Conservation (phyloP, 2,113 vertebrate genomes). For the Cariama cristata region DNA sequence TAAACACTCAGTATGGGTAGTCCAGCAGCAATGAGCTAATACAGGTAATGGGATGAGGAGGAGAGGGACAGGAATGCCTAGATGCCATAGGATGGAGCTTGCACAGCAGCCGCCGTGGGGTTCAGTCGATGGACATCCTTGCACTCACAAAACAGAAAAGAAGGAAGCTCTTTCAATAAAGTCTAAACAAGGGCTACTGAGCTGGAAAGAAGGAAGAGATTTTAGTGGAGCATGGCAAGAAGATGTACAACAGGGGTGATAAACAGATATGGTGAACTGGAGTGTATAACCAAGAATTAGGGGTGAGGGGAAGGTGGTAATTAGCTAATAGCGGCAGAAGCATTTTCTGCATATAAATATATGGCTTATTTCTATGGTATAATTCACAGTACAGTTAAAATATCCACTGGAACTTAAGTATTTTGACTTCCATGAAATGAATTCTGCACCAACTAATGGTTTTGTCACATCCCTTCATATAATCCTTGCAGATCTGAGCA, state of each 20-base stretch:
- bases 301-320: neutral
- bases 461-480: neutral
- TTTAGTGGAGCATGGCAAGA: neutral
- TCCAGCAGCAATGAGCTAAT: neutral
- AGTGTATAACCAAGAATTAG: neutral
- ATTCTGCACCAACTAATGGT: neutral
- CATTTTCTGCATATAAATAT: neutral
- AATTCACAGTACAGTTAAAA: neutral
- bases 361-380: neutral
- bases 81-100: neutral
- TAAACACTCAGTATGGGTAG: neutral
- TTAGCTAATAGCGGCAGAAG: neutral
- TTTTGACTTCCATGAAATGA: neutral
- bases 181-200: neutral
- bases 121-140: neutral
- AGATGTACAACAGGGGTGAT: neutral
- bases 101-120: neutral
- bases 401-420: neutral
- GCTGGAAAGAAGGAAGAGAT: neutral
- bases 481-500: constrained; percentile 5
- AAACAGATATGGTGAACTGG: neutral
- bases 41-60: fast-evolving
- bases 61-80: neutral
- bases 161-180: neutral
- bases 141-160: neutral